Percentiles rank a stretch among this genome's conserved stretches.
Conservation (phyloP, 1,140 invertebrate species). For the Nasonia giraulti region DNA sequence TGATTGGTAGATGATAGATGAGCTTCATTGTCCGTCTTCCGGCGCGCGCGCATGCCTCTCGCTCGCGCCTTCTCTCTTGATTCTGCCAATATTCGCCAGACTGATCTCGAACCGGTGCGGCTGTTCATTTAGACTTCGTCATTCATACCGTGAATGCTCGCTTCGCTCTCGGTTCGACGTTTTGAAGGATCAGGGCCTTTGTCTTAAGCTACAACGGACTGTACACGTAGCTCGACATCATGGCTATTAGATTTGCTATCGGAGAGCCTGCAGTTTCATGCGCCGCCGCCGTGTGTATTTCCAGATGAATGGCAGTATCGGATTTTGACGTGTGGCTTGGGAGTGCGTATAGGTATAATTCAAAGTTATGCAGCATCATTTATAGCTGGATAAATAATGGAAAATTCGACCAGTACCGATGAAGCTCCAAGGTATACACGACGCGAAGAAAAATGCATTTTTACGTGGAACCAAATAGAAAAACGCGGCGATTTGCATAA, state of each 20-base stretch:
- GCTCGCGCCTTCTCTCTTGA: not conserved
- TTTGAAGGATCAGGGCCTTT: not conserved
- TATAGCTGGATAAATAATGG: too few species aligned
- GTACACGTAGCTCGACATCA: not conserved
- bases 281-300: too few species aligned
- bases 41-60: not conserved
- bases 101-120: not conserved
- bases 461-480: not conserved
- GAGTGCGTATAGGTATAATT: too few species aligned
- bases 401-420: too few species aligned
- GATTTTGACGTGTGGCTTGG: too few species aligned
- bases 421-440: too few species aligned
- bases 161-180: not conserved
- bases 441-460: not conserved
- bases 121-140: not conserved
- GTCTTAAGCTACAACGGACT: not conserved
- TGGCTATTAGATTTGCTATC: not conserved
- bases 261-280: too few species aligned
- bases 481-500: not conserved
- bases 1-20: conserved; percentile 42
- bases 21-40: conserved; percentile 42
- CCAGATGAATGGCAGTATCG: too few species aligned
- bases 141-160: not conserved
- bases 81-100: conserved; percentile 37
- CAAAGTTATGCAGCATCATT: too few species aligned